These are phyloP conservation scores for Caiman crocodilus DNA, from an alignment of 2,797 vertebrate genomes.

Conservation along the genomic window DNA sequence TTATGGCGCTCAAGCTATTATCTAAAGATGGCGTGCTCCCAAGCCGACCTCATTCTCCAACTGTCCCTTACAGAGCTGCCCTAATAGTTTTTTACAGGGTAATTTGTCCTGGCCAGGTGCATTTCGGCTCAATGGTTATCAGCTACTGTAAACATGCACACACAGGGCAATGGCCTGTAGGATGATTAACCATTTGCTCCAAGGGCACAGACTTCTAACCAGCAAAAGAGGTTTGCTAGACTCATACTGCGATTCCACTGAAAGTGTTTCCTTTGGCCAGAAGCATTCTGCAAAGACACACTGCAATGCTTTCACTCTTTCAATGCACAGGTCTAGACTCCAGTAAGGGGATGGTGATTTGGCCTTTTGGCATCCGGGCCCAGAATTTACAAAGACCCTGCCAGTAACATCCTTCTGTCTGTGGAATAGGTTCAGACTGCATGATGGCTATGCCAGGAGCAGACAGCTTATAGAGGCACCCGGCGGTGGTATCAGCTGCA, in stretches of 20 bases:
- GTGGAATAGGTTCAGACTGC: background rate
- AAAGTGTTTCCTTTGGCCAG: background rate
- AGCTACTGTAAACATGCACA: background rate
- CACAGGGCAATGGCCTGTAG: background rate
- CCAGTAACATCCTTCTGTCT: background rate
- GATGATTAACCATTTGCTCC: background rate
- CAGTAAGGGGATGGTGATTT: background rate
- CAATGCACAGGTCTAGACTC: background rate
- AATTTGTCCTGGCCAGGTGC: slow-evolving; percentile 54
- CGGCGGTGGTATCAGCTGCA: background rate
- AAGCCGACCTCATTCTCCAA: slow-evolving; percentile 62
- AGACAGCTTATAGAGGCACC: background rate
- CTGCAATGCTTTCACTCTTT: background rate
- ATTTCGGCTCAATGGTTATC: slow-evolving; percentile 43
- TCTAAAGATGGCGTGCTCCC: slow-evolving; percentile 69
- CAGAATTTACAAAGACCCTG: background rate
- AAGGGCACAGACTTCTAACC: background rate
- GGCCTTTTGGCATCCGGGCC: background rate
- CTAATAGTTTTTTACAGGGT: background rate
- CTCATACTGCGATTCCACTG: background rate
- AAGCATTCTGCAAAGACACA: background rate
- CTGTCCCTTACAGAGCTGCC: slow-evolving; percentile 52
- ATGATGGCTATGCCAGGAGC: background rate
- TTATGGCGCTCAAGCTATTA: slow-evolving; percentile 65
- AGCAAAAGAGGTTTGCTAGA: background rate